Evolutionary conservation across 1,140 invertebrate genomes (phyloP).

Genomic region (Brachionus asplanchnoidis): DNA sequence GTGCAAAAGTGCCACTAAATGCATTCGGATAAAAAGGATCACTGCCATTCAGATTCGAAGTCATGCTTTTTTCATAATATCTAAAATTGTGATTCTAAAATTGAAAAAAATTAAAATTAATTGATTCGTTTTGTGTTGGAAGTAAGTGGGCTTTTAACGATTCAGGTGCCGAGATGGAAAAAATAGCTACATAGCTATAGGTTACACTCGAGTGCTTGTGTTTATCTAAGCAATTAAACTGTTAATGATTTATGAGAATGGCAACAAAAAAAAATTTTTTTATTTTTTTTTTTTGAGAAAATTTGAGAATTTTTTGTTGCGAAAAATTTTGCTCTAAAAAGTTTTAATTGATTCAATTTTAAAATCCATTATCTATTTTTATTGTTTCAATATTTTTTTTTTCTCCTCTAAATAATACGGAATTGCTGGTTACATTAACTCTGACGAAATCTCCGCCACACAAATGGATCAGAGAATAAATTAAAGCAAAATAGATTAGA

Average conservation of each 20-base stretch:
- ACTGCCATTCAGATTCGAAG: neutral
- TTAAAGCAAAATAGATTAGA: slow-evolving; percentile 2
- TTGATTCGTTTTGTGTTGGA: neutral
- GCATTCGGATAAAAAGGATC: neutral
- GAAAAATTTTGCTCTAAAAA: neutral
- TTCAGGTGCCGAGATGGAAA: neutral
- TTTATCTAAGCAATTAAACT: slow-evolving; percentile 10
- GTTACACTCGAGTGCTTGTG: slow-evolving; percentile 12
- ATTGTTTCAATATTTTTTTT: slow-evolving; percentile 33
- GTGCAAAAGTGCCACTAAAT: neutral
- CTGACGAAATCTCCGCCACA: neutral
- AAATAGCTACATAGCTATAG: neutral
- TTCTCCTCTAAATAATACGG: neutral
- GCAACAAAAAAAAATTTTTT: neutral
- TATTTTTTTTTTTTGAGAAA: slow-evolving; percentile 2
- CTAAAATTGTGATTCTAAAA: neutral
- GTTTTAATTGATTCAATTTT: slow-evolving; percentile 14
- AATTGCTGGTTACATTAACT: neutral
- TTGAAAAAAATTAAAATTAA: neutral
- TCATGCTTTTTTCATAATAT: neutral
- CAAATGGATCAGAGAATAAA: slow-evolving; percentile 9
- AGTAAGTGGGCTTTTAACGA: neutral
- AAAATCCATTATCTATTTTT: slow-evolving; percentile 26
- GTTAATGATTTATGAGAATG: neutral
- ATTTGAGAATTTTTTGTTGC: neutral